phyloP scores from a whole-genome alignment of 2,113 vertebrate genomes.

The Nematolebias whitei region DNA sequence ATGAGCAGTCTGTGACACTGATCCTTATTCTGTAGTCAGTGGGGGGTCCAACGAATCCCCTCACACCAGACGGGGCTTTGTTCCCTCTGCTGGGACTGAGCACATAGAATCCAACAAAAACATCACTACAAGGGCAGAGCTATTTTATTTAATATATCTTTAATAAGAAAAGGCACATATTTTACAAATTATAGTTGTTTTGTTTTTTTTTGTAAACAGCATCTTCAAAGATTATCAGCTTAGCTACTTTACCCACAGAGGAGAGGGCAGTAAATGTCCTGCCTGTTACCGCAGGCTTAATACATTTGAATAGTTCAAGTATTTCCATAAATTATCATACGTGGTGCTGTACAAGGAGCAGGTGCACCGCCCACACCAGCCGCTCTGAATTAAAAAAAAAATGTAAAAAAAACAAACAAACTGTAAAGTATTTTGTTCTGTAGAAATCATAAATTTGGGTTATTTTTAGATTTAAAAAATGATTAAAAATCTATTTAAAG shows the following conservation, averaged over 20 bases:
- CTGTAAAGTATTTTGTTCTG: too few species aligned
- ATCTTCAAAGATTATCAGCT: slow-evolving; percentile 24
- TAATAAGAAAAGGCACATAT: background rate
- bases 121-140: background rate
- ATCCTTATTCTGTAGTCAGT: slow-evolving; percentile 60
- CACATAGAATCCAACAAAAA: slow-evolving; percentile 20
- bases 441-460: too few species aligned
- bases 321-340: slow-evolving; percentile 44
- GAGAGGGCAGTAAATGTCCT: background rate
- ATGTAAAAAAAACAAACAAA: too few species aligned
- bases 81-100: slow-evolving; percentile 36
- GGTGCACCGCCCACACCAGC: background rate
- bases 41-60: slow-evolving; percentile 66
- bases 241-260: slow-evolving; percentile 3
- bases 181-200: background rate
- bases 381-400: too few species aligned
- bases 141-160: background rate
- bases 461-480: too few species aligned
- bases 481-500: too few species aligned
- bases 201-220: background rate
- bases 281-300: slow-evolving; percentile 12
- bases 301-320: slow-evolving; percentile 27
- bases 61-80: slow-evolving; percentile 64
- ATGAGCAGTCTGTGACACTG: slow-evolving; percentile 27
- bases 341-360: background rate